Percentiles rank a stretch among this genome's conserved stretches.
These are phyloP conservation scores for Euproctis similis DNA, from an alignment of 2,888 invertebrate genomes.

Conservation along the genomic window DNA sequence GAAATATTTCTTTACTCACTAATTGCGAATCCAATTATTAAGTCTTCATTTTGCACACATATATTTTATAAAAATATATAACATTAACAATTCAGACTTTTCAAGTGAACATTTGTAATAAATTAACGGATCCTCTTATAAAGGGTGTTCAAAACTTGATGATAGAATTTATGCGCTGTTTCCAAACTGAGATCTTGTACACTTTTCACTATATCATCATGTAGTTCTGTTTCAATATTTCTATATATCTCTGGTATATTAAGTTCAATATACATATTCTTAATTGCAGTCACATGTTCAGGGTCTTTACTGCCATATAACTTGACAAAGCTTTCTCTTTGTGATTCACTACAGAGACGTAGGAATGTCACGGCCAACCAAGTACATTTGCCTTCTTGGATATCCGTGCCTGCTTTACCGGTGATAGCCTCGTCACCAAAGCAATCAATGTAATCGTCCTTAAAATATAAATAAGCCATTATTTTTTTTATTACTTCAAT, in stretches of 20 bases:
- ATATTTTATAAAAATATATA: no score
- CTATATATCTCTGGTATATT: slow-evolving; percentile 80
- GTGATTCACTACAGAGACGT: slow-evolving; percentile 83
- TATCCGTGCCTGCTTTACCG: slow-evolving; percentile 41
- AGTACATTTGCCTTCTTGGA: slow-evolving; percentile 89
- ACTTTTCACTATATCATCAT: slow-evolving; percentile 81
- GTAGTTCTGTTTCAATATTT: slow-evolving; percentile 82
- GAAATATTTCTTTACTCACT: no score
- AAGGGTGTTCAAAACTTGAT: slow-evolving; percentile 83
- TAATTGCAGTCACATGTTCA: slow-evolving; percentile 74
- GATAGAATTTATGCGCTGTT: slow-evolving; percentile 78
- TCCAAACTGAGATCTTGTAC: slow-evolving; percentile 83
- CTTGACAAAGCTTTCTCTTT: slow-evolving; percentile 79
- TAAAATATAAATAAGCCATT: slow-evolving; percentile 9
- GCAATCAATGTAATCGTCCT: slow-evolving; percentile 90
- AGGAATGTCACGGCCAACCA: slow-evolving; percentile 84
- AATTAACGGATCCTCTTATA: slow-evolving; percentile 65
- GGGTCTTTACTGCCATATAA: slow-evolving; percentile 82
- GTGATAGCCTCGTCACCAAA: slow-evolving; percentile 80
- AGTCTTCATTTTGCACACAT: no score
- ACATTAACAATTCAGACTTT: no score
- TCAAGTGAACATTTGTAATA: not conserved
- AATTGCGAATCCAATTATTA: no score
- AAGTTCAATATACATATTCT: slow-evolving; percentile 73
- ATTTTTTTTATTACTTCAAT: no score